A percentile compares a stretch with the other conserved stretches of the same genome.
Conservation (phyloP, 2,888 invertebrate species). For the Callinectes sapidus region DNA sequence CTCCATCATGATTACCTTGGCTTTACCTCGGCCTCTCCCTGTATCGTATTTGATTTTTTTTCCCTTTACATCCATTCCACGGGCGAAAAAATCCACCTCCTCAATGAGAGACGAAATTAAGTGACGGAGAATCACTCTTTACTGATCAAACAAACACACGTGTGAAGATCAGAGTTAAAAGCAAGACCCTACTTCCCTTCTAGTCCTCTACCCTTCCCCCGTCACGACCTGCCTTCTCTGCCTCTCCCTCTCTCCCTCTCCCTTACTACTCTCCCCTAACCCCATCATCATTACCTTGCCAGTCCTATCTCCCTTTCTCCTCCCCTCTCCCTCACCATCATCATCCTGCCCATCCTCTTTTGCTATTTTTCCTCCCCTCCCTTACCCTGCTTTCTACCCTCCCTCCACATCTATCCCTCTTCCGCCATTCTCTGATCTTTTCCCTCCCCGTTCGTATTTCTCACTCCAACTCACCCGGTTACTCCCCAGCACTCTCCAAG, state of each 20-base stretch:
- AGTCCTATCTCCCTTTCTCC: background rate
- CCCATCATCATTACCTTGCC: background rate
- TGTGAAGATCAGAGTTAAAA: constrained; percentile 26
- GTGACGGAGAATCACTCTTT: background rate
- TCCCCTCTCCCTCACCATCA: background rate
- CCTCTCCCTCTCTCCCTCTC: background rate
- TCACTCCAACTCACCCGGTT: background rate
- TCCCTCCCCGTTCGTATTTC: background rate
- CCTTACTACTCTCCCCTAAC: background rate
- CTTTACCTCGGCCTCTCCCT: background rate
- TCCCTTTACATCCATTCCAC: background rate
- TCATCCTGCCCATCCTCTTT: background rate
- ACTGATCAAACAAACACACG: constrained; percentile 19
- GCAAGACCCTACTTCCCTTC: background rate
- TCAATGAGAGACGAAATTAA: constrained; percentile 4
- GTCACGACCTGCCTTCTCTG: background rate
- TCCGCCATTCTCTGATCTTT: background rate
- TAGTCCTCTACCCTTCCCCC: background rate
- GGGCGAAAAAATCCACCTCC: background rate
- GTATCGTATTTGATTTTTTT: background rate
- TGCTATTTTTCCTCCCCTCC: background rate
- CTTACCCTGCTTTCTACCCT: background rate
- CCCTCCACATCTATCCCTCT: background rate
- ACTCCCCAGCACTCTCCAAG: background rate
- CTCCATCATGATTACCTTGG: constrained; percentile 2